Evolutionary conservation across 2,888 invertebrate species (phyloP).

Genomic region (Ennomos fuscantarius): DNA sequence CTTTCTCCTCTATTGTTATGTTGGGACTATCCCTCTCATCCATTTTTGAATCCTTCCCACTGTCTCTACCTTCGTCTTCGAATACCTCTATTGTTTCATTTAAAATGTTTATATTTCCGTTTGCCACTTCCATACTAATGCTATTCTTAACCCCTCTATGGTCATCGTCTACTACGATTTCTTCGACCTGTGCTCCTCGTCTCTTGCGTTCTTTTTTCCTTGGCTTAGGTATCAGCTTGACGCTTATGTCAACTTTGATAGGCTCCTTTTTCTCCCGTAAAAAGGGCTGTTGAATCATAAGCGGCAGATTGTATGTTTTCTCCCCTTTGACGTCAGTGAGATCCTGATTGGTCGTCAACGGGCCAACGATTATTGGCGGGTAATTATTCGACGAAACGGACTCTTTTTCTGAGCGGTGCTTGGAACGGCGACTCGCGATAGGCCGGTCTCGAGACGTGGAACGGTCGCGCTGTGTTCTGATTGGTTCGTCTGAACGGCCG

Average conservation of each 20-base stretch:
- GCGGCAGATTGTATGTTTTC: constrained; percentile 76
- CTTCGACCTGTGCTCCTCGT: constrained; percentile 63
- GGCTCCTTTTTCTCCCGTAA: constrained; percentile 88
- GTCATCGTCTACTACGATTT: constrained; percentile 57
- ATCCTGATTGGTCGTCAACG: constrained; percentile 82
- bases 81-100: constrained; percentile 67
- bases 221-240: constrained; percentile 89
- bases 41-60: constrained; percentile 35
- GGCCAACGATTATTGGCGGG: constrained; percentile 77
- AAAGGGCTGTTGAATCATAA: constrained; percentile 85
- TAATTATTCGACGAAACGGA: constrained; percentile 85
- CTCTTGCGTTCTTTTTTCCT: constrained; percentile 75
- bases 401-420: constrained; percentile 82
- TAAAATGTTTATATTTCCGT: constrained; percentile 66
- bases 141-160: constrained; percentile 70
- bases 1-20: constrained; percentile 19
- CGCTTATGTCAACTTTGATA: constrained; percentile 91
- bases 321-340: constrained; percentile 73
- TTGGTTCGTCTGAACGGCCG: constrained; percentile 83
- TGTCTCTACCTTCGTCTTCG: constrained; percentile 42
- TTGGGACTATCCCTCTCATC: constrained; percentile 36
- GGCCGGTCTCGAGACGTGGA: constrained; percentile 72
- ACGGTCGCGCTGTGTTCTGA: constrained; percentile 84
- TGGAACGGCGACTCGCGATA: constrained; percentile 69
- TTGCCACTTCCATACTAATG: constrained; percentile 77